phyloP scores from a whole-genome alignment of 1,140 invertebrate genomes.

The Apolygus lucorum region DNA sequence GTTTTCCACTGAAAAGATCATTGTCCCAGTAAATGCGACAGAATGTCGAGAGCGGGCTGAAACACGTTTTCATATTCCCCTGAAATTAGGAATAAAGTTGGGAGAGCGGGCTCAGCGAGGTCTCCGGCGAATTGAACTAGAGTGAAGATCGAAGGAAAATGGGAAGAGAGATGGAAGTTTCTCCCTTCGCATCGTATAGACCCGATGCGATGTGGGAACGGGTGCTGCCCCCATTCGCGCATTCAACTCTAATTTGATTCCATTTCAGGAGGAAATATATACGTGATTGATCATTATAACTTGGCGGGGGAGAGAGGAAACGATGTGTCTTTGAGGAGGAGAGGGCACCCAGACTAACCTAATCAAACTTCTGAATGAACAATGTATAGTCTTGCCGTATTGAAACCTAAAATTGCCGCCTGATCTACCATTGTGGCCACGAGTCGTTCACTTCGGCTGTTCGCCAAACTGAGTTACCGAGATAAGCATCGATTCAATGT shows the following conservation, averaged over 20 bases:
- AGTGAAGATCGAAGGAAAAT: too few relatives aligned
- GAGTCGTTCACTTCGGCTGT: not conserved
- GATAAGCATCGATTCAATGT: not conserved
- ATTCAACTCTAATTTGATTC: conserved; percentile 20
- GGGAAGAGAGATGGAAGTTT: too few relatives aligned
- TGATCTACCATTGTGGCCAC: conserved; percentile 16
- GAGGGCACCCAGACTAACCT: conserved; percentile 9
- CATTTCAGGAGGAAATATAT: conserved; percentile 21
- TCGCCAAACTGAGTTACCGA: not conserved
- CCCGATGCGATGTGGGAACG: not conserved
- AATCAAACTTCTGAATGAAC: conserved; percentile 27
- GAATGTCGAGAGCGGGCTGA: too few relatives aligned
- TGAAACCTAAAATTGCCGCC: conserved; percentile 25
- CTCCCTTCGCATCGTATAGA: too few relatives aligned
- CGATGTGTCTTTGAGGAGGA: conserved; percentile 18
- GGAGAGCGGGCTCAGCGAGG: too few relatives aligned
- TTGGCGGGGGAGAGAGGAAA: conserved; percentile 20
- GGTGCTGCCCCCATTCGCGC: not conserved
- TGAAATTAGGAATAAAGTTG: too few relatives aligned
- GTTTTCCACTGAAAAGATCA: too few relatives aligned
- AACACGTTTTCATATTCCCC: too few relatives aligned
- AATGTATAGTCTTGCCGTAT: conserved; percentile 22
- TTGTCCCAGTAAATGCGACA: too few relatives aligned
- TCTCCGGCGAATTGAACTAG: too few relatives aligned
- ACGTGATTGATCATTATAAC: conserved; percentile 28